Evolutionary conservation across 2,888 invertebrate species (phyloP).

Genomic region (Tupiocoris notatus): DNA sequence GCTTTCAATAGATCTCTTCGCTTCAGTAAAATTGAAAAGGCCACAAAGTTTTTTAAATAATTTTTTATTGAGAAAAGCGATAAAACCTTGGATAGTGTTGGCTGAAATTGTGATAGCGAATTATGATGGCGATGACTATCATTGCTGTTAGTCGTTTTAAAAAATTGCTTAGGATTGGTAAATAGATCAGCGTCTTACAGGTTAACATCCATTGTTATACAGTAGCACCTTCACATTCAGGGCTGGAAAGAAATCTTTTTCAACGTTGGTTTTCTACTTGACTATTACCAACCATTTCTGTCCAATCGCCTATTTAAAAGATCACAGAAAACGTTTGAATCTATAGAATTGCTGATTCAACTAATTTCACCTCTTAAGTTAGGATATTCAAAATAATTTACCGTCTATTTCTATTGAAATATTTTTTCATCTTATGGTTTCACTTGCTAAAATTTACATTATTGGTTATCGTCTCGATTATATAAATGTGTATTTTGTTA

Average conservation of each 20-base stretch:
- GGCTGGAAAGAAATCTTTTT: slow-evolving; percentile 1
- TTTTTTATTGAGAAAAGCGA: neutral
- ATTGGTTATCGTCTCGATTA: neutral
- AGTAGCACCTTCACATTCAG: slow-evolving; percentile 24
- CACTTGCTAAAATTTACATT: neutral
- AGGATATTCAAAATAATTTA: slow-evolving; percentile 16
- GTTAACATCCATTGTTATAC: neutral
- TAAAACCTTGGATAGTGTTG: neutral
- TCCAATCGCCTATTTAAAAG: neutral
- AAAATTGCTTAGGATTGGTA: neutral
- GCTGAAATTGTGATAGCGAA: neutral
- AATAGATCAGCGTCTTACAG: neutral
- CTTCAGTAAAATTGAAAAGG: neutral
- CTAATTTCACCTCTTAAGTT: neutral
- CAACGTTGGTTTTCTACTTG: neutral
- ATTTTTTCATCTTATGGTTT: neutral
- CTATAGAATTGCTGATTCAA: neutral
- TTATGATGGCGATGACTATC: too few relatives aligned
- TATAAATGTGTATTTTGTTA: too few relatives aligned
- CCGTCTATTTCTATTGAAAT: neutral
- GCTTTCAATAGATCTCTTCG: neutral
- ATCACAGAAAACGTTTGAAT: slow-evolving; percentile 16
- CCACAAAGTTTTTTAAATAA: neutral
- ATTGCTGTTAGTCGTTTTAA: neutral
- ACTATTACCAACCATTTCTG: neutral